Conservation (phyloP, 1,140 invertebrate species). For the Eufriesea mexicana region DNA sequence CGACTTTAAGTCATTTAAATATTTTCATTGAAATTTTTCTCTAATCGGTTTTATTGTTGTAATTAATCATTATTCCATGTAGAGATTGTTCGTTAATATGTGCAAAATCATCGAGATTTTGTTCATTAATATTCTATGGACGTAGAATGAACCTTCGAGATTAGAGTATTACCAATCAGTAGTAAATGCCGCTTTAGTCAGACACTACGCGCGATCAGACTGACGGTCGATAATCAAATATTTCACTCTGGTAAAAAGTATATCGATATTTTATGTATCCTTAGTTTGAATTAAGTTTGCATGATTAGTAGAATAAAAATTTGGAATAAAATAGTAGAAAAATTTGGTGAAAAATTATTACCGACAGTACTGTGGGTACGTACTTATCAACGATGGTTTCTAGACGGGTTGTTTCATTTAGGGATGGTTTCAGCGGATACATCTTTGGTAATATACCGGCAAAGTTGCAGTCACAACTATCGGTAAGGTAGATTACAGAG, state of each 20-base stretch:
- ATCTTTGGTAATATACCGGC: constrained; percentile 10
- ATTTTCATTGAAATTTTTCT: not conserved
- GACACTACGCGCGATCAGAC: not conserved
- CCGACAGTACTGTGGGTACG: constrained; percentile 21
- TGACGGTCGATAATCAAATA: constrained; percentile 5
- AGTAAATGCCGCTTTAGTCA: not conserved
- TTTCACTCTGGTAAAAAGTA: not conserved
- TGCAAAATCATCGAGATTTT: too few relatives aligned
- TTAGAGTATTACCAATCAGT: not conserved
- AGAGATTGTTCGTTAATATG: not conserved
- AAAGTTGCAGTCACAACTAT: not conserved
- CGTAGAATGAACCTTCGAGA: not conserved
- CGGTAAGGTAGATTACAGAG: constrained; percentile 36
- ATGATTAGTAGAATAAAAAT: not conserved
- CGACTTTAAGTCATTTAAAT: not conserved
- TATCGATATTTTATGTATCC: too few relatives aligned
- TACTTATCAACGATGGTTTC: not conserved
- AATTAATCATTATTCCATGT: too few relatives aligned
- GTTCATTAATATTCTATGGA: not conserved
- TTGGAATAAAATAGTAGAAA: too few relatives aligned
- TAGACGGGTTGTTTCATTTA: not conserved
- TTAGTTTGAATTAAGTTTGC: not conserved
- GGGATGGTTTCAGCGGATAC: not conserved
- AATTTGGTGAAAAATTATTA: constrained; percentile 7
- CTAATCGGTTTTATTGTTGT: too few relatives aligned